phyloP scores from a whole-genome alignment of 2,797 vertebrate genomes.

The Calcarius lapponicus region DNA sequence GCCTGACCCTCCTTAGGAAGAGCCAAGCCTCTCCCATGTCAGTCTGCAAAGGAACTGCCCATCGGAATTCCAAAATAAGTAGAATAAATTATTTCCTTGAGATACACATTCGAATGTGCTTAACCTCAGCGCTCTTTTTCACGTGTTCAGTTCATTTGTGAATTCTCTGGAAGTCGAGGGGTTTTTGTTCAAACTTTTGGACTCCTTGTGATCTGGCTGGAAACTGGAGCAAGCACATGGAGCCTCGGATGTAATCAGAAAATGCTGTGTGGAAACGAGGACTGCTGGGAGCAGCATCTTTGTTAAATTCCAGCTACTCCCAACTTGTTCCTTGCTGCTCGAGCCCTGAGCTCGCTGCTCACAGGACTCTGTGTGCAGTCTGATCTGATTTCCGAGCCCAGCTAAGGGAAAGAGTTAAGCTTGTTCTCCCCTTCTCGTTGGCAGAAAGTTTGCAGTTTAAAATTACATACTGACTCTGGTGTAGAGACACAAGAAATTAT shows the following conservation, averaged over 20 bases:
- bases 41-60: background rate
- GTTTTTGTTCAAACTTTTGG: slow-evolving; percentile 14
- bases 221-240: background rate
- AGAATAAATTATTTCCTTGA: slow-evolving; percentile 28
- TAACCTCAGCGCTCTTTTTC: background rate
- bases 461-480: slow-evolving; percentile 89
- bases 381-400: slow-evolving; percentile 44
- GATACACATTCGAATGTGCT: rapidly evolving
- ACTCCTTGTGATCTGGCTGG: slow-evolving; percentile 4
- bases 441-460: slow-evolving; percentile 86
- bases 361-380: slow-evolving; percentile 1
- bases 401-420: slow-evolving; percentile 81
- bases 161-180: slow-evolving; percentile 10
- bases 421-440: slow-evolving; percentile 77
- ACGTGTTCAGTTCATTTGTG: background rate
- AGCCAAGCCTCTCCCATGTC: background rate
- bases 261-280: slow-evolving; percentile 42
- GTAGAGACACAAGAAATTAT: slow-evolving; percentile 91
- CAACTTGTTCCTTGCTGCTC: slow-evolving; percentile 1
- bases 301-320: slow-evolving; percentile 26
- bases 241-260: slow-evolving; percentile 22
- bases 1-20: background rate
- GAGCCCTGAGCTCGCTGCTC: slow-evolving; percentile 33
- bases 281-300: slow-evolving; percentile 49
- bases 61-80: background rate